phyloP scores from a whole-genome alignment of 2,113 vertebrate species.

The Gasterosteus nipponicus region DNA sequence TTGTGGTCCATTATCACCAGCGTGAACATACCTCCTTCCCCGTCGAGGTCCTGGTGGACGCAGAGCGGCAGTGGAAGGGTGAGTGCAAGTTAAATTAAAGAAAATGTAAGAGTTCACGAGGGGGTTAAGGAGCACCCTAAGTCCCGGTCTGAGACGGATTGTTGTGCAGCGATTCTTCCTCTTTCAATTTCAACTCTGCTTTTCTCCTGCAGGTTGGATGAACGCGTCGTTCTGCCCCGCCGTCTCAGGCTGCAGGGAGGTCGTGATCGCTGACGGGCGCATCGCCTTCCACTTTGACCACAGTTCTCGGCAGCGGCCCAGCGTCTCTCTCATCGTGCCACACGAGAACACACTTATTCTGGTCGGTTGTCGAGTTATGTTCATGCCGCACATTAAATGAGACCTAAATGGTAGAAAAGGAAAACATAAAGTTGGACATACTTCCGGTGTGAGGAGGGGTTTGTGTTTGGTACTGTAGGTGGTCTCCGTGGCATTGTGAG shows the following conservation, averaged over 20 bases:
- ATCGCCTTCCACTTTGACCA: slow-evolving; percentile 83
- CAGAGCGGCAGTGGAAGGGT: slow-evolving; percentile 84
- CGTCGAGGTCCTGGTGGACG: slow-evolving; percentile 81
- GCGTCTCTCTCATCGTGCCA: slow-evolving; percentile 85
- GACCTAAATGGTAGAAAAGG: not conserved
- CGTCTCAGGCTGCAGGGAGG: slow-evolving; percentile 86
- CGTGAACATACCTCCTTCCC: slow-evolving; percentile 80
- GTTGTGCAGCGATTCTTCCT: not conserved
- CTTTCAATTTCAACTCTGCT: slow-evolving; percentile 1
- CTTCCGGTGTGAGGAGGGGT: not conserved
- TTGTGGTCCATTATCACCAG: slow-evolving; percentile 89
- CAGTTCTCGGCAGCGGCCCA: slow-evolving; percentile 77
- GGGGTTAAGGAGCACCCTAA: slow-evolving; percentile 46
- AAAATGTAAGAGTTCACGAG: slow-evolving; percentile 5
- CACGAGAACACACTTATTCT: slow-evolving; percentile 83
- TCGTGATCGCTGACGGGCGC: slow-evolving; percentile 81
- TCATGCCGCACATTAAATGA: not conserved
- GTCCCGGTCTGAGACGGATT: not conserved
- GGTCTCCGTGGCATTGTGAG: slow-evolving; percentile 35
- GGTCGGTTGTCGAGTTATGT: slow-evolving; percentile 73
- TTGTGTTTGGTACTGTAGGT: slow-evolving; percentile 18
- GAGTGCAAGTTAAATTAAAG: slow-evolving; percentile 58
- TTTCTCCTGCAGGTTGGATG: slow-evolving; percentile 80
- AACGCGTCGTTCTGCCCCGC: slow-evolving; percentile 90
- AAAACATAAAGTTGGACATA: not conserved